Percentiles rank a stretch among this genome's conserved stretches.
Evolutionary conservation across 2,888 invertebrate species (phyloP).

Genomic region (Leptura quadrifasciata): DNA sequence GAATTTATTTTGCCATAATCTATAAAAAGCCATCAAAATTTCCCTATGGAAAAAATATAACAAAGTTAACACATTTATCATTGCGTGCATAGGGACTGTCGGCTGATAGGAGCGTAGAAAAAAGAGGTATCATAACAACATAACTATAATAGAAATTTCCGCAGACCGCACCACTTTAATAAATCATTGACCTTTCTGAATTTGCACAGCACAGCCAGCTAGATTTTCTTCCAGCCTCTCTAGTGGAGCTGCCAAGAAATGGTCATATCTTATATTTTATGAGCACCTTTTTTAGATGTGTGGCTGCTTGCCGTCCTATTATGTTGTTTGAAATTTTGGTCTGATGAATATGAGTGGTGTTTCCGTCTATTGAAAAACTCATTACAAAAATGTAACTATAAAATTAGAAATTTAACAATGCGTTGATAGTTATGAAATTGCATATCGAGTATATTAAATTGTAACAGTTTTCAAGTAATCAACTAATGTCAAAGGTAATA

Average conservation of each 20-base stretch:
- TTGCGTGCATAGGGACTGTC: background rate
- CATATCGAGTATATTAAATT: no score
- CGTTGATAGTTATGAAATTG: no score
- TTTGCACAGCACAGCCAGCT: slow-evolving; percentile 37
- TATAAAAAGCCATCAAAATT: background rate
- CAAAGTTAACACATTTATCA: slow-evolving; percentile 8
- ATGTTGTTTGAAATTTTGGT: background rate
- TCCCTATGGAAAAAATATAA: background rate
- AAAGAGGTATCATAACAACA: slow-evolving; percentile 11
- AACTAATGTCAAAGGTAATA: no score
- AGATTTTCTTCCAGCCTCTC: slow-evolving; percentile 27
- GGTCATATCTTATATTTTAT: slow-evolving; percentile 34
- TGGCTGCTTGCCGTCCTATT: slow-evolving; percentile 6
- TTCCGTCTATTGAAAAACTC: no score
- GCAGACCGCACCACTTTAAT: slow-evolving; percentile 46
- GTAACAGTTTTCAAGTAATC: no score
- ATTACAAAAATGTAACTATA: no score
- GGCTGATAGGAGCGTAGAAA: background rate
- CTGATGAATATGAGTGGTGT: background rate
- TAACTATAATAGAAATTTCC: slow-evolving; percentile 34
- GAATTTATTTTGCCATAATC: background rate
- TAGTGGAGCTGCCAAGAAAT: slow-evolving; percentile 30
- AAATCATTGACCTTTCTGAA: slow-evolving; percentile 51
- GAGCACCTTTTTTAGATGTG: slow-evolving; percentile 30
- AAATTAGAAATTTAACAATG: no score